These are phyloP conservation scores for Tenualosa ilisha DNA, from an alignment of 2,797 vertebrate genomes.

Conservation along the genomic window DNA sequence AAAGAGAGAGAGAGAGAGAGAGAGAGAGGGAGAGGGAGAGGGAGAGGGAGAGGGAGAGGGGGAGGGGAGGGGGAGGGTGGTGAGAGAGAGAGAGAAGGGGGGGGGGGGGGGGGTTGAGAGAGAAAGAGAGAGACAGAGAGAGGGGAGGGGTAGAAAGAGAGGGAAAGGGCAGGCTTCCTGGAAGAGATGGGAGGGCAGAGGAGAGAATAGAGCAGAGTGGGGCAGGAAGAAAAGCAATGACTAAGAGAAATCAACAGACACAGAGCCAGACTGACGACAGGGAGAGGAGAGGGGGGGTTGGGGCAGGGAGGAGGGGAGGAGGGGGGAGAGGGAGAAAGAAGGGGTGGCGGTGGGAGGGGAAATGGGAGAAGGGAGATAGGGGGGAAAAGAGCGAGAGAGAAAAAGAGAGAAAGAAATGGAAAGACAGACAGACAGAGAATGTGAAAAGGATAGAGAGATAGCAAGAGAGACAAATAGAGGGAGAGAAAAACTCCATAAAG, in stretches of 20 bases:
- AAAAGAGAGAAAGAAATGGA: constrained; percentile 18
- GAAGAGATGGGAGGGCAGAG: constrained; percentile 14
- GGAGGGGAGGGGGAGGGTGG: not conserved
- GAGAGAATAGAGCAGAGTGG: not conserved
- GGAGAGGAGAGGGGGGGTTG: not conserved
- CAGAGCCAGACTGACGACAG: not conserved
- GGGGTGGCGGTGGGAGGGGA: too few species aligned
- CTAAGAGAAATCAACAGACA: not conserved
- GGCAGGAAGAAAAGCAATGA: not conserved
- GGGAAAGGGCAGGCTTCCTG: not conserved
- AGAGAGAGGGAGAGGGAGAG: not conserved
- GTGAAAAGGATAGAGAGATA: not conserved
- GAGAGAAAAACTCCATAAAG: not conserved
- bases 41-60: not conserved
- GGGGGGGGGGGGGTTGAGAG: not conserved
- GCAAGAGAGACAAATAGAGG: not conserved
- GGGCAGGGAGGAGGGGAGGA: not conserved
- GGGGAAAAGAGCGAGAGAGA: not conserved
- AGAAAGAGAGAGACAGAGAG: constrained; percentile 46
- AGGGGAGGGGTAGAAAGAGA: not conserved
- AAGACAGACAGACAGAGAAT: not conserved
- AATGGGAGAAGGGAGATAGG: not conserved
- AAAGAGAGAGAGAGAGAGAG: not conserved
- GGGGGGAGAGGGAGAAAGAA: not conserved
- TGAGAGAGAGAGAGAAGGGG: not conserved